A percentile compares a stretch with the other conserved stretches of the same genome.
Evolutionary conservation across 2,113 vertebrate genomes (phyloP).

Genomic region (Lophochroa leadbeateri): DNA sequence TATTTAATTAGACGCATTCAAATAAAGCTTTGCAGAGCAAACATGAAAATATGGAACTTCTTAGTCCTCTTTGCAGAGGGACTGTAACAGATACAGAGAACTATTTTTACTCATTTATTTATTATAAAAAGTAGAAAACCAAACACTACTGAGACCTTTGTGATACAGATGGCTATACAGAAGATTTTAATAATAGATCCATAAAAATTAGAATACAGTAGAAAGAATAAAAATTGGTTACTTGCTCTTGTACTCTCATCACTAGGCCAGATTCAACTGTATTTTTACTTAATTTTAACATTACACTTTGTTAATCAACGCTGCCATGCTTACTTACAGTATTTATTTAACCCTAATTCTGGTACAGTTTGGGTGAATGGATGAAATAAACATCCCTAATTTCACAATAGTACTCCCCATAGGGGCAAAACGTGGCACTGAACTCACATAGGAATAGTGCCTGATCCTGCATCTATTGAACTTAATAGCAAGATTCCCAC

Average conservation of each 20-base stretch:
- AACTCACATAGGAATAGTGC: neutral
- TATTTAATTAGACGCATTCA: conserved; percentile 2
- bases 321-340: neutral
- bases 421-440: neutral
- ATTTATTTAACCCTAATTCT: neutral
- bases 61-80: neutral
- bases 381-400: neutral
- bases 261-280: neutral
- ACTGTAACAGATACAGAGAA: neutral
- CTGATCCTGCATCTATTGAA: neutral
- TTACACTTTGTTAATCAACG: neutral
- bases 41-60: neutral
- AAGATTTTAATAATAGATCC: neutral
- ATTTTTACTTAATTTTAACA: neutral
- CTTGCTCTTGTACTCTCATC: neutral
- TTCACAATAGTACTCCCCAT: neutral
- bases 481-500: neutral
- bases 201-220: neutral
- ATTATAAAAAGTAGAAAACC: neutral
- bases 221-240: neutral
- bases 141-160: neutral
- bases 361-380: neutral
- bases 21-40: conserved; percentile 9
- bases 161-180: neutral
- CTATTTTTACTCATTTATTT: neutral